Conservation (phyloP, 35 echinoderm and acorn worm genomes). For the Eucidaris tribuloides region DNA sequence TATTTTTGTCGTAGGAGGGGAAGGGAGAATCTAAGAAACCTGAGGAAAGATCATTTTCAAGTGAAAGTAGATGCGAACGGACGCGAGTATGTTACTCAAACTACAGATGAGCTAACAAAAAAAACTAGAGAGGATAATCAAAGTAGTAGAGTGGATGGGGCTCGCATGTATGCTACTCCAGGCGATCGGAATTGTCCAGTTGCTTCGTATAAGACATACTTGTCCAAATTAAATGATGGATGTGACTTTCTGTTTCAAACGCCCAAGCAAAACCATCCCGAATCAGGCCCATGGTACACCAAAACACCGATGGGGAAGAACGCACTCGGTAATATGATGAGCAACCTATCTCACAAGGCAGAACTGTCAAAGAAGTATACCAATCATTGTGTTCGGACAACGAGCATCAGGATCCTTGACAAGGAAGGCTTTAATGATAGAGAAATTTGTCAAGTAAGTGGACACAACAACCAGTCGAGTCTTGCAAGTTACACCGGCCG, state of each 20-base stretch:
- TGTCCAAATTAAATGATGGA: slow-evolving; percentile 36
- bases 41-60: not conserved
- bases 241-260: slow-evolving; percentile 29
- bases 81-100: slow-evolving; percentile 18
- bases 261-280: slow-evolving; percentile 12
- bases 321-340: slow-evolving; percentile 59
- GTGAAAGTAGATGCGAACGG: not conserved
- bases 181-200: slow-evolving; percentile 36
- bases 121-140: slow-evolving; percentile 24
- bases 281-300: slow-evolving; percentile 23
- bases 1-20: not conserved
- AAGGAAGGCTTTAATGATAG: not conserved
- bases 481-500: not conserved
- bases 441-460: slow-evolving; percentile 14
- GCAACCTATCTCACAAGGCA: slow-evolving; percentile 40
- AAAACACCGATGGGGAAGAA: slow-evolving; percentile 46
- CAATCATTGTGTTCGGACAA: slow-evolving; percentile 34
- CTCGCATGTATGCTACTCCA: slow-evolving; percentile 37
- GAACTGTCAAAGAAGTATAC: slow-evolving; percentile 48
- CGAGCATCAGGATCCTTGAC: not conserved
- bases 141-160: slow-evolving; percentile 10
- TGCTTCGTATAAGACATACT: slow-evolving; percentile 14
- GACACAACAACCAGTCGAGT: not conserved
- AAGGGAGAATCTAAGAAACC: not conserved
- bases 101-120: not conserved